These are phyloP conservation scores for Melierax canorus DNA, from an alignment of 2,113 vertebrate species.

Conservation along the genomic window DNA sequence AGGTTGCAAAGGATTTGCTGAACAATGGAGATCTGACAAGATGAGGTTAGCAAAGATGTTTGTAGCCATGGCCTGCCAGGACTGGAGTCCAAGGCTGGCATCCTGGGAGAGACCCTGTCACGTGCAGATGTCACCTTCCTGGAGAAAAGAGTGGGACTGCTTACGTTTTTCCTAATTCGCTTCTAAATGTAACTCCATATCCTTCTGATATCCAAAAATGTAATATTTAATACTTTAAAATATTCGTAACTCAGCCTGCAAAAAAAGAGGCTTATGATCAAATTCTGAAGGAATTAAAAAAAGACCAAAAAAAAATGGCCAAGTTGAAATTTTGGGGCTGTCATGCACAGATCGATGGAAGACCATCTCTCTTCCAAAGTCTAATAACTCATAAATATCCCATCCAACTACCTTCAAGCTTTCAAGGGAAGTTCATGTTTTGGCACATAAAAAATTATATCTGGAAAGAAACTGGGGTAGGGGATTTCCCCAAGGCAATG, in stretches of 20 bases:
- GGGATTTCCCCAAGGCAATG: not conserved
- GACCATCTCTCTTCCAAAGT: not conserved
- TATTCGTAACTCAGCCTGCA: not conserved
- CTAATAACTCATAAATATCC: not conserved
- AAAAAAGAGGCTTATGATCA: not conserved
- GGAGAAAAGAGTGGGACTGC: not conserved
- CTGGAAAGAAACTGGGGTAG: constrained; percentile 29
- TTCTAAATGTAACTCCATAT: not conserved
- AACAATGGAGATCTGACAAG: not conserved
- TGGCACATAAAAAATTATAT: constrained; percentile 1
- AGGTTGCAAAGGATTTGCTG: not conserved
- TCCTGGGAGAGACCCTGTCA: not conserved
- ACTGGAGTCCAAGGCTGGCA: not conserved
- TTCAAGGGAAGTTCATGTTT: constrained; percentile 25
- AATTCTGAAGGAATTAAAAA: not conserved
- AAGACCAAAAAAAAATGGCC: not conserved
- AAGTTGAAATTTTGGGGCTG: not conserved
- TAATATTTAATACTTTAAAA: not conserved
- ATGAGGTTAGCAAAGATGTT: not conserved
- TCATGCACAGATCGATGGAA: not conserved
- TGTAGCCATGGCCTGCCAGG: not conserved
- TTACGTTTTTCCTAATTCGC: not conserved
- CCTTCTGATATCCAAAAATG: not conserved
- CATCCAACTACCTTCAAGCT: not conserved
- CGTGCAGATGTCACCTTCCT: not conserved